phyloP scores from a whole-genome alignment of 2,797 vertebrate species.

The Pseudocheirus occidentalis region DNA sequence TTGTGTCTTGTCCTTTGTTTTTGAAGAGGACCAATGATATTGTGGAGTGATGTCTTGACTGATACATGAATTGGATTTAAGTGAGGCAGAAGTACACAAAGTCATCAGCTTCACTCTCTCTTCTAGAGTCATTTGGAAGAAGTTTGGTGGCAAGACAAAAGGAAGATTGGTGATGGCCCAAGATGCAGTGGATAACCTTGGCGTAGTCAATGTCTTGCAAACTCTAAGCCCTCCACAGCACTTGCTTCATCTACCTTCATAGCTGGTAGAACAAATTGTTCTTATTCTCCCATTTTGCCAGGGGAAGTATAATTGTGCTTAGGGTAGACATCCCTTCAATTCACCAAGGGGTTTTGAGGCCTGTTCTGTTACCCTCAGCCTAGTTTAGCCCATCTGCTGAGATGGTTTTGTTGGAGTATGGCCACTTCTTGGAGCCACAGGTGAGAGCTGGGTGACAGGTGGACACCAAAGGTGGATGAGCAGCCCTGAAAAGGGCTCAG shows the following conservation, averaged over 20 bases:
- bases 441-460: neutral
- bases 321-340: neutral
- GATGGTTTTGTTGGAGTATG: neutral
- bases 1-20: neutral
- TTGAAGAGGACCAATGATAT: neutral
- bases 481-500: neutral
- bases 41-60: neutral
- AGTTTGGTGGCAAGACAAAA: neutral
- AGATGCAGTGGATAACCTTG: neutral
- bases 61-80: neutral
- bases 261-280: neutral
- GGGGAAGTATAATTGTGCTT: neutral
- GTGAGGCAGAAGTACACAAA: neutral
- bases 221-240: neutral
- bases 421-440: neutral
- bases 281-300: neutral
- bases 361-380: neutral
- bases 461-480: neutral
- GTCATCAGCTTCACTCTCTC: neutral
- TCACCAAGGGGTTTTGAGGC: neutral
- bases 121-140: neutral
- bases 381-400: neutral
- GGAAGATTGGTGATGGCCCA: neutral
- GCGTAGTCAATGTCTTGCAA: neutral
- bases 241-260: neutral